Base-by-base conservation (phyloP, 2,888 invertebrate species). In the Mesoligia furuncula region DNA sequence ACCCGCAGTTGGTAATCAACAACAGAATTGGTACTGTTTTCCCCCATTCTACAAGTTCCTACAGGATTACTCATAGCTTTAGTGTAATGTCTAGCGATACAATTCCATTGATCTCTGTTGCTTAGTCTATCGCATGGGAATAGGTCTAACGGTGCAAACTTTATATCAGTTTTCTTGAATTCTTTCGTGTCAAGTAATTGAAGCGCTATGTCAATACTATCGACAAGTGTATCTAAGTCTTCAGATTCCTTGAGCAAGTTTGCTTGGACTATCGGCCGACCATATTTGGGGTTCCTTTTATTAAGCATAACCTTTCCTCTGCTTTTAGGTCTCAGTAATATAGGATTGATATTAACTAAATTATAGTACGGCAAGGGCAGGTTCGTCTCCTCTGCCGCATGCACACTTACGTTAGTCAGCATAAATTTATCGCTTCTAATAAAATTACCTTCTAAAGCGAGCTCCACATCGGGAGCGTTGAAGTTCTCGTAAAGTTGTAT, bases 91-190 rank as follows among this genome's bases (percentile, higher is more conserved):
- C 96, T 93, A 3, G 96, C 94, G 78, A 97, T 94, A 89, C 97
- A 97, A 79, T 96, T 96, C 97, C 97, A 97, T 79, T 95, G 96
- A 85, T 96, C 96, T 90, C 96, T 94, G 83, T 95, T 95, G 66
- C 88, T 93, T 69, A 96, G 85, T 81, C 94, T 93, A 81, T 96
- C 96, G 85, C 97, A 97, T 20, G 97, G 96, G 65, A 96, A 96
- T 54, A 95, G 89, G 87, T 96, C 96, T 74, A 96, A 86, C 0
- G 96, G 95, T 62, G 96, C 96, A 85, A 96, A 92, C 84, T 95
- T 96, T 15, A 97, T 92, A 73, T 96, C 96, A 62, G 94, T 91
- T 84, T 94, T 95, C 81, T 96, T 96, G 87, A 97, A 92, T 89
- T 96, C 96, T 85, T 94, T 96, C 13, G 96, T 96, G 59, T 96